These are phyloP conservation scores for Microcaecilia unicolor DNA, from an alignment of 2,797 vertebrate species.

Conservation along the genomic window DNA sequence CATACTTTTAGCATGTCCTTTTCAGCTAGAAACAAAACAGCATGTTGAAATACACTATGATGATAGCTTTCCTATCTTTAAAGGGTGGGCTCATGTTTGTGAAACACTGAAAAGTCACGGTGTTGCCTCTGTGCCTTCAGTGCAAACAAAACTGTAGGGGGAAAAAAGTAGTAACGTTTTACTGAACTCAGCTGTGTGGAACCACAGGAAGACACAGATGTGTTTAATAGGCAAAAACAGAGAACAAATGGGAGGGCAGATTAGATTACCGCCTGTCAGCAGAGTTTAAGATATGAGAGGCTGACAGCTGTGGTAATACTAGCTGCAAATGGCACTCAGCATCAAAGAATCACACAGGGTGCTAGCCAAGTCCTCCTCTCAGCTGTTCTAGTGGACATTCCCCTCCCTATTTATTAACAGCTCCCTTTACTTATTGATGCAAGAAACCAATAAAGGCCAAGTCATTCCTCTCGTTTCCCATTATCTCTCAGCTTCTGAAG, in stretches of 20 bases:
- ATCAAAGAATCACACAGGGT: slow-evolving; percentile 19
- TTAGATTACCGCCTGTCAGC: slow-evolving; percentile 43
- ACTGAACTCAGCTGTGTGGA: slow-evolving; percentile 16
- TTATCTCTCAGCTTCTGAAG: neutral
- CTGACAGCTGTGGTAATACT: slow-evolving; percentile 28
- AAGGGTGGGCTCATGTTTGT: no score
- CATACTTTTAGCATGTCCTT: no score
- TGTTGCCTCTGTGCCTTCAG: slow-evolving; percentile 3
- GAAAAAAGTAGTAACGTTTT: slow-evolving; percentile 12
- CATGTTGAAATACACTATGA: neutral
- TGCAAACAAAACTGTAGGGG: slow-evolving; percentile 20
- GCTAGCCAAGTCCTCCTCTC: slow-evolving; percentile 20
- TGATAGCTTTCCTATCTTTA: no score
- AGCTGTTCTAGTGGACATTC: slow-evolving; percentile 18
- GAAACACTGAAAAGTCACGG: slow-evolving; percentile 1
- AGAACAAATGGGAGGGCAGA: slow-evolving; percentile 35
- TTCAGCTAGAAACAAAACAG: neutral
- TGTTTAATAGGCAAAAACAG: slow-evolving; percentile 33
- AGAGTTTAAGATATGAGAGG: slow-evolving; percentile 24
- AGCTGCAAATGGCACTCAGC: slow-evolving; percentile 31
- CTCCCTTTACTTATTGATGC: neutral
- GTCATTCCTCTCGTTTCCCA: neutral
- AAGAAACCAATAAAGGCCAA: slow-evolving; percentile 5
- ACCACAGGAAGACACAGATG: slow-evolving; percentile 9
- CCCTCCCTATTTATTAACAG: slow-evolving; percentile 17